Percentiles rank a stretch among this genome's conserved stretches.
phyloP scores from a whole-genome alignment of 2,113 vertebrate species.

The Cyphomyrus discorhynchus region DNA sequence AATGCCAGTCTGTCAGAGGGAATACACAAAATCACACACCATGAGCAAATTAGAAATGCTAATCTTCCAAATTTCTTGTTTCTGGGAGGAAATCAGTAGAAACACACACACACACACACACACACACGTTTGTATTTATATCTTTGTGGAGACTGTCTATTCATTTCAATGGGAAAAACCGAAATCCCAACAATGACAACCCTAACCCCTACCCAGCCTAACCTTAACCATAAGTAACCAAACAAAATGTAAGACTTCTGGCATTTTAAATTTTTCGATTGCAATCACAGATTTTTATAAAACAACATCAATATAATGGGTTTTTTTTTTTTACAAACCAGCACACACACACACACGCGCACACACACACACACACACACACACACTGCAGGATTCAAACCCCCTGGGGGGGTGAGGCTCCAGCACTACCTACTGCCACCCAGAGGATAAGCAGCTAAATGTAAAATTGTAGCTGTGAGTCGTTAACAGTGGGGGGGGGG shows the following conservation, averaged over 20 bases:
- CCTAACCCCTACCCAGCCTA: not conserved
- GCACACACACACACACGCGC: no score
- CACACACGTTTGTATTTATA: not conserved
- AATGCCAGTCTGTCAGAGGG: not conserved
- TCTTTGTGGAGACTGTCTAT: not conserved
- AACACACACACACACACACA: not conserved
- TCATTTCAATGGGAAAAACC: not conserved
- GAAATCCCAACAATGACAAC: not conserved
- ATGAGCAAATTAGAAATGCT: not conserved
- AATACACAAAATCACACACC: not conserved
- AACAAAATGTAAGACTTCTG: not conserved
- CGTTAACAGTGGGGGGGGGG: not conserved
- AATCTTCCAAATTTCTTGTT: not conserved
- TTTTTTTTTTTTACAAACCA: not conserved
- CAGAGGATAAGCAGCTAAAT: not conserved
- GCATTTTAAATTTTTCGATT: not conserved
- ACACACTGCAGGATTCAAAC: not conserved
- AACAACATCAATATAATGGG: not conserved
- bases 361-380: not conserved
- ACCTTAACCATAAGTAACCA: not conserved
- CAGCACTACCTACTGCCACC: not conserved
- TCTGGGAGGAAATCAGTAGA: not conserved
- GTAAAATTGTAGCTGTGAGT: not conserved
- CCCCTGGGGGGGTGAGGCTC: not conserved
- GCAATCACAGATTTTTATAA: not conserved